Percentiles rank a stretch among this genome's conserved stretches.
Evolutionary conservation across 2,113 vertebrate genomes (phyloP).

Genomic region (Carassius auratus): DNA sequence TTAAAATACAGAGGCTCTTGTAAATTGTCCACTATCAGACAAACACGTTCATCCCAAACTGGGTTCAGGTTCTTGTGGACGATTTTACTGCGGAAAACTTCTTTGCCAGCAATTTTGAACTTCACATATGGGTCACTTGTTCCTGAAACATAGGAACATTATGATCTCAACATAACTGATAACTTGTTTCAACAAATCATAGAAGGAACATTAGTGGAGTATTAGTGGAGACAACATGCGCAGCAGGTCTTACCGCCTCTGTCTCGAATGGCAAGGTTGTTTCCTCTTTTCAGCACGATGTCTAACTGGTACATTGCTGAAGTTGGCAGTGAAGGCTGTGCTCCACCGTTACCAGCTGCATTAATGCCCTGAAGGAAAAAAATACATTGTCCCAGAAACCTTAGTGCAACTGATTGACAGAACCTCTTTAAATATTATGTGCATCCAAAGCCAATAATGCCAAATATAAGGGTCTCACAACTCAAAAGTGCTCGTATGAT

Average conservation of each 20-base stretch:
- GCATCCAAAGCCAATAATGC: not conserved
- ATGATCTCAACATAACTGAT: not conserved
- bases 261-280: constrained; percentile 88
- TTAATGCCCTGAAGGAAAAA: constrained; percentile 71
- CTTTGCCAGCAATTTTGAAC: constrained; percentile 84
- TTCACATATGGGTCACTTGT: constrained; percentile 89
- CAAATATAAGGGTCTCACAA: not conserved
- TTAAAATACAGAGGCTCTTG: constrained; percentile 83
- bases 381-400: not conserved
- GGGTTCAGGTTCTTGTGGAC: constrained; percentile 87
- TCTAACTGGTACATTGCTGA: constrained; percentile 88
- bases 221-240: not conserved
- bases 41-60: constrained; percentile 83
- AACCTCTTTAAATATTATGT: not conserved
- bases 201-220: not conserved
- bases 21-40: constrained; percentile 74
- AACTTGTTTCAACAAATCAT: not conserved
- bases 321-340: constrained; percentile 67
- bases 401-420: not conserved
- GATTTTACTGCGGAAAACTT: constrained; percentile 85
- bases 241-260: constrained; percentile 77
- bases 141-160: constrained; percentile 69
- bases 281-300: constrained; percentile 84
- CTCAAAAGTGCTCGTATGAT: not conserved
- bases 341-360: constrained; percentile 66